A percentile compares a stretch with the other conserved stretches of the same genome.
phyloP scores from a whole-genome alignment of 2,888 invertebrate genomes.

The Drosophila fulvimacula region DNA sequence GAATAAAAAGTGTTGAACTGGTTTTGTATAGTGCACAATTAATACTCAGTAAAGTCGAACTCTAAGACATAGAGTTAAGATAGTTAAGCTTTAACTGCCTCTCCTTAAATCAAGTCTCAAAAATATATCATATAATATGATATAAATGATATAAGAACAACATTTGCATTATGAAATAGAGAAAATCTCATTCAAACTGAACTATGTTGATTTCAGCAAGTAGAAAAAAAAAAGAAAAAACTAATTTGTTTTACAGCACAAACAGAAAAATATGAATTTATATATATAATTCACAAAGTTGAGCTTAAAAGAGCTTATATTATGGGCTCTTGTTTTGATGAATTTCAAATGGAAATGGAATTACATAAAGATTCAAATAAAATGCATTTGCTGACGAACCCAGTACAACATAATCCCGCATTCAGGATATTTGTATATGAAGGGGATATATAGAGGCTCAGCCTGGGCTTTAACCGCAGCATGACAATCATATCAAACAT shows the following conservation, averaged over 20 bases:
- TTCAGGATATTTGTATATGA: not conserved
- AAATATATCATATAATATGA: too few relatives aligned
- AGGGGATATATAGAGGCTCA: not conserved
- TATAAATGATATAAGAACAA: too few relatives aligned
- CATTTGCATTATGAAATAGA: not conserved
- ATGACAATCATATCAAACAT: conserved; percentile 33
- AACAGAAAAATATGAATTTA: too few relatives aligned
- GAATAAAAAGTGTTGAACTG: too few relatives aligned
- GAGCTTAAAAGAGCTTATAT: conserved; percentile 6
- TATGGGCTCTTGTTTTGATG: not conserved
- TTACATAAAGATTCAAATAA: conserved; percentile 5
- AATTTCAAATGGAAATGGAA: conserved; percentile 14
- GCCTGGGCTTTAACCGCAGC: not conserved
- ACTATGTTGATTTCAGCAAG: not conserved
- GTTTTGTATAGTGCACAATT: too few relatives aligned
- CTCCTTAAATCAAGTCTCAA: too few relatives aligned
- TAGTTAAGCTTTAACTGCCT: too few relatives aligned
- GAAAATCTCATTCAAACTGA: not conserved
- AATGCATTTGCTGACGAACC: not conserved
- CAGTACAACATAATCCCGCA: not conserved
- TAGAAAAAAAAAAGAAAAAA: too few relatives aligned
- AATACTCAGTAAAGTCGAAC: too few relatives aligned
- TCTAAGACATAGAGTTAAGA: too few relatives aligned
- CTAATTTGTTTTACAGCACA: not conserved
- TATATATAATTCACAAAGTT: conserved; percentile 5